Conservation (phyloP, 2,888 invertebrate genomes). For the Cryptus armator region DNA sequence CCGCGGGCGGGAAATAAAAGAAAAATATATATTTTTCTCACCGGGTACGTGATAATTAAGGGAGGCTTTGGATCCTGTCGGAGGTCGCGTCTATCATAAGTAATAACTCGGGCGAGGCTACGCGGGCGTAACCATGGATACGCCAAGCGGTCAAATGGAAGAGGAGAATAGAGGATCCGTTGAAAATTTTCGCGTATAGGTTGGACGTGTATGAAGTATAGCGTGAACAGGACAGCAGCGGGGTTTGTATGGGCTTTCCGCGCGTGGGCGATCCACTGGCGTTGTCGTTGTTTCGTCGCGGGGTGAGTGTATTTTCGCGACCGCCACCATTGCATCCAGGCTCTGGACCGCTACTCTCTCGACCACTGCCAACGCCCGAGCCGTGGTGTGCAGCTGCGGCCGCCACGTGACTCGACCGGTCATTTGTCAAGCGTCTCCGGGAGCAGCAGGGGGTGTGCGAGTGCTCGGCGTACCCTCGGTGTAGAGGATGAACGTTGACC, state of each 20-base stretch:
- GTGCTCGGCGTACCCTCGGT: slow-evolving; percentile 44
- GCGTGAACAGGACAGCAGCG: slow-evolving; percentile 27
- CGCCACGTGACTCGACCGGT: slow-evolving; percentile 56
- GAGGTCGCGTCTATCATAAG: slow-evolving; percentile 32
- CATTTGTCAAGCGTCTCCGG: slow-evolving; percentile 67
- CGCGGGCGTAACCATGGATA: slow-evolving; percentile 75
- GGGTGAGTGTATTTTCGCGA: slow-evolving; percentile 64
- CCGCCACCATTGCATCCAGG: slow-evolving; percentile 52
- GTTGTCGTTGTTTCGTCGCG: slow-evolving; percentile 53
- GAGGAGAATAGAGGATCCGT: slow-evolving; percentile 29
- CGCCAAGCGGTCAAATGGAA: slow-evolving; percentile 15
- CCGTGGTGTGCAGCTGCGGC: slow-evolving; percentile 29
- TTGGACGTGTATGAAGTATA: slow-evolving; percentile 37
- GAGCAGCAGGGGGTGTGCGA: slow-evolving; percentile 44
- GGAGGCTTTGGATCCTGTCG: slow-evolving; percentile 77
- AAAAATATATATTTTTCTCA: not conserved
- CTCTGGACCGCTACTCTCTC: slow-evolving; percentile 36
- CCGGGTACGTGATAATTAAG: slow-evolving; percentile 78
- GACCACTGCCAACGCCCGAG: slow-evolving; percentile 32
- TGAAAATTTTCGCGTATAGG: slow-evolving; percentile 41
- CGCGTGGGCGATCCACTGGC: slow-evolving; percentile 45
- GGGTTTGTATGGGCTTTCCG: slow-evolving; percentile 48
- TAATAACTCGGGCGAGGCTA: slow-evolving; percentile 48
- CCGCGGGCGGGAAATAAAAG: not conserved
- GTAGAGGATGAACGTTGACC: slow-evolving; percentile 61